Base-by-base conservation (phyloP, 2,888 invertebrate genomes). In the Thereva unica region DNA sequence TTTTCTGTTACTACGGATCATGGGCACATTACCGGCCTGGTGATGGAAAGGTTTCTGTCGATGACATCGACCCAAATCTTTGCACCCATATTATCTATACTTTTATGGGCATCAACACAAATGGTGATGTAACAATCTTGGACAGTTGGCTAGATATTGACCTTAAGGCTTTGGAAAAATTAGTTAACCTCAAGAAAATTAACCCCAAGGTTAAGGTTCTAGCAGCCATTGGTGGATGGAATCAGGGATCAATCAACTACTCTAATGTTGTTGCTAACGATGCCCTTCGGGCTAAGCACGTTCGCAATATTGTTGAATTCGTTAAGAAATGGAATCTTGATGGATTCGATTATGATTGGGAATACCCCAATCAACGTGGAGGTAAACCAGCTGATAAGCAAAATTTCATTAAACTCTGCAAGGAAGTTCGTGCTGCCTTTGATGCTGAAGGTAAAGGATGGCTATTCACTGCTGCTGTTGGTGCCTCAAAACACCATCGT, bases 11-110 rank as follows among this genome's bases (percentile, higher is more conserved):
- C 77, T 87, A 85, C 71, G 88, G 88, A 4, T 85, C 86, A 12
- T 90, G 90, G 90, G 84, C 90, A 0, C 83, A 84, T 0, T 89
- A 89, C 73, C 83, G 90, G 54, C 74, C 73, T 0, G 85, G 84
- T 0, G 74, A 80, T 49, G 89, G 89, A 0, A 82, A 85, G 74
- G 89, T 87, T 72, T 81, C 84, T 5, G 84, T 89, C 0, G 82
- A 83, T 8, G 71, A 87, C 70, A 86, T 90, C 45, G 84, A 89
- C 69, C 82, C 87, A 0, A 75, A 75, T 4, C 78, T 88, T 0
- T 91, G 90, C 76, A 89, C 90, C 0, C 90, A 90, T 74, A 57
- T 88, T 45, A 83, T 90, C 7, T 91, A 89, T 75, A 78, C 86
- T 0, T 91, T 91, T 74, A 83, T 85, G 4, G 90, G 89, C 0